Evolutionary conservation across 2,113 vertebrate species (phyloP), one percentile per base, ranked within the genome.

Genomic region (Bufo gargarizans): DNA sequence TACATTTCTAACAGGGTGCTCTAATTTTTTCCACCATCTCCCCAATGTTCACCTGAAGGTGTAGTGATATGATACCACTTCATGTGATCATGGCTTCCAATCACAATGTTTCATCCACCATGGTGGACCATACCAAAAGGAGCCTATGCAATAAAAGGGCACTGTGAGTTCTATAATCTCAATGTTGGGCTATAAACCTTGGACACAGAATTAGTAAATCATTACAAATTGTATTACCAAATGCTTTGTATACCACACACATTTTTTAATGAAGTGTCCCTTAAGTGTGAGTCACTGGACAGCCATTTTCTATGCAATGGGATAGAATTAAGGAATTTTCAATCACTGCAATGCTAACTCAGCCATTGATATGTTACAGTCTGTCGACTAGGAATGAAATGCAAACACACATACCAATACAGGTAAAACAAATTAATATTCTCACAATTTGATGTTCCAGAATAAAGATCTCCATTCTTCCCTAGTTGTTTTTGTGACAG

Each of bases 401-500:
- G 16, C 17, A 45, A 85, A 74, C 69, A 76, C 58, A 59, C 22
- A 85, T 59, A 85, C 69, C 9, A 33, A 58, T 74, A 85, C 33
- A 85, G 83, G 33, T 85, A 59, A 74, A 59, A 65, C 43, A 78
- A 74, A 86, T 86, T 79, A 79, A 79, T 78, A 79, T 77, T 65
- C 61, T 55, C 53, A 33, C 63, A 87, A 81, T 61, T 82, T 88
- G 79, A 77, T 76, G 55, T 65, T 47, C 43, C 80, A 69, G 67
- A 82, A 74, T 55, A 49, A 50, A 80, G 50, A 82, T 74, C 56
- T 65, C 10, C 2, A 14, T 84, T 56, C 49, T 55, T 78, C 67
- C 47, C 72, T 77, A 77, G 81, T 67, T 78, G 81, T 76, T 84
- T 77, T 76, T 67, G 58, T 77, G 87, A 84, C 71, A 88, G 81